Evolutionary conservation across 2,797 vertebrate genomes (phyloP), one percentile per base, ranked within the genome.

Genomic region (Halcyon chelicuti): DNA sequence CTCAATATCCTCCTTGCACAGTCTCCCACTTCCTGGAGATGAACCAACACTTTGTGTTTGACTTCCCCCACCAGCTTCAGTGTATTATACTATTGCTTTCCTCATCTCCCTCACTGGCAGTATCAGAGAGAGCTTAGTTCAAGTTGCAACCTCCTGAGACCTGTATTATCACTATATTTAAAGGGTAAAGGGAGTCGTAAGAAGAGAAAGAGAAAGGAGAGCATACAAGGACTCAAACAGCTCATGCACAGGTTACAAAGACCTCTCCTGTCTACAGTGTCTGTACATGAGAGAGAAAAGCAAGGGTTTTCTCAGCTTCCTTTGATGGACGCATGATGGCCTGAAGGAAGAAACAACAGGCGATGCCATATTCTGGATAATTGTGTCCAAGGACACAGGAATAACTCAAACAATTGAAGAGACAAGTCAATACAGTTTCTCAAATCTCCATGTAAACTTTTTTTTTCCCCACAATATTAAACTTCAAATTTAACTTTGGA

Each of bases 1-100:
- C 96, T 96, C 70, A 42, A 94, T 96, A 96, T 94, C 82, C 95
- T 96, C 83, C 92, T 95, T 95, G 79, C 93, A 91, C 90, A 97
- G 95, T 91, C 87, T 96, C 89, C 96, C 82, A 95, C 93, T 96
- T 95, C 66, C 88, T 97, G 93, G 94, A 95, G 89, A 94, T 83
- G 93, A 94, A 92, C 94, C 92, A 96, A 89, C 84, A 94, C 88
- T 90, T 78, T 89, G 71, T 96, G 65, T 89, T 95, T 96, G 77
- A 96, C 91, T 95, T 91, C 49, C 93, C 90, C n/a, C 79, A 92
- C 33, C 93, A 93, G 90, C 71, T 73, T 76, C 85, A 91, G 88
- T 39, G 57, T 55, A 77, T 90, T 90, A 77, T 73, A 85, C 51
- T 57, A 87, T 23, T 84, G 60, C 93, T 95, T 66, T 76, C 63